Base-by-base conservation (phyloP, 1,140 invertebrate species). In the Drosophila ficusphila region DNA sequence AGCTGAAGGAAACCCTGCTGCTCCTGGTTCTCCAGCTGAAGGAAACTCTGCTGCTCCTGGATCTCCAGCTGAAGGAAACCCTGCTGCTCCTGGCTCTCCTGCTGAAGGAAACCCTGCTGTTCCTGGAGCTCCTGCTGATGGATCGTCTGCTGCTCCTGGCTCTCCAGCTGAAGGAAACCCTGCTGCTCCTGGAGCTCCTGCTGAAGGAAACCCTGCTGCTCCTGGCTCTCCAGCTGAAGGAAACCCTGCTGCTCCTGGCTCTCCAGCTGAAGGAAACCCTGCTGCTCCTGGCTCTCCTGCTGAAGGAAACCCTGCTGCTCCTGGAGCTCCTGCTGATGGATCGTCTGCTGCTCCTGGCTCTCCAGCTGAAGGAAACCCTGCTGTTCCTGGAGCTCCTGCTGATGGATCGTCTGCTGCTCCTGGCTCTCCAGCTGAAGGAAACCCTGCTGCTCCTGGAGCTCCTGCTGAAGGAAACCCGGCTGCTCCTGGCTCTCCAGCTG, bases 341-440 rank as follows among this genome's bases (percentile, higher is more conserved):
- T 11, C 56, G 2, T 14, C 74, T 18, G 46, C 31, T 0, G 38
- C 25, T 27, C 36, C 70, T 3, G 62, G 33, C 6, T 25, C 12
- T 1, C 21, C 61, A 0, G 47, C 39, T 25, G 48, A 9, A n/a
- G 60, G 60, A 3, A 4, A 31, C 8, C 52, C 68, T 8, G 52
- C 39, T 0, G 52, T 44, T 25, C 44, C 51, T 6, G 38, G 44
- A 9, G 33, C 34, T 2, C 47, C 36, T 19, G 27, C 42, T 6
- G 47, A 23, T 48, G 51, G 42, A 8, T 5, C 60, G 0, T 23
- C 72, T 18, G 47, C 46, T 0, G 16, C 62, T 39, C 56, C 69
- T 8, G 60, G 60, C 14, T 41, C 53, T n/a, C 60, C 52, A 14
- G 71, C 49, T 11, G 57, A 51, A n/a, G 56, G 44, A 6, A 2